Conservation (phyloP, 2,797 vertebrate genomes). For the Numenius phaeopus region DNA sequence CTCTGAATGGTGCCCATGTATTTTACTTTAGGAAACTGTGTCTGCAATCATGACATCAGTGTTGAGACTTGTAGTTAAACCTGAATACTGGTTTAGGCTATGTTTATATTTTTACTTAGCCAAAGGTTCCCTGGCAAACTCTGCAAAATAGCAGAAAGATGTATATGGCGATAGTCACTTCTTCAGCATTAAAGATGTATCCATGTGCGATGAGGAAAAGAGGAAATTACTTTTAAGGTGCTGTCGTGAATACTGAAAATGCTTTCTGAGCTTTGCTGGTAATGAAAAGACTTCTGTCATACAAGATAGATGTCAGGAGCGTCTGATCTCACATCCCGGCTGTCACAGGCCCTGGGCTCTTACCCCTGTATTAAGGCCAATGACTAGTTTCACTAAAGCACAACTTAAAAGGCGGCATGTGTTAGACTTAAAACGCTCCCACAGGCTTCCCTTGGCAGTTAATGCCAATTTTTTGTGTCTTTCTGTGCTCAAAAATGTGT, state of each 20-base stretch:
- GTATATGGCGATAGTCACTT: not conserved
- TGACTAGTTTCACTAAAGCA: not conserved
- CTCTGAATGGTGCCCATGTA: not conserved
- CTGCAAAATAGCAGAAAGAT: not conserved
- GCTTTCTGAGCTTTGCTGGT: not conserved
- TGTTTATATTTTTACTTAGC: not conserved
- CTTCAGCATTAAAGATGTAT: not conserved
- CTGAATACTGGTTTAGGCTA: not conserved
- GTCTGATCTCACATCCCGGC: not conserved
- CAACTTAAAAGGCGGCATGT: not conserved
- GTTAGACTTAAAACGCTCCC: not conserved
- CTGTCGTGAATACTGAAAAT: not conserved
- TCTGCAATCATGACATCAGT: not conserved
- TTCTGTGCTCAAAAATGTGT: constrained; percentile 5
- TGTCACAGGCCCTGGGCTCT: not conserved
- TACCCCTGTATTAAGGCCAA: not conserved
- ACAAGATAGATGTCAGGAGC: not conserved
- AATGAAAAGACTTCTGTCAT: not conserved
- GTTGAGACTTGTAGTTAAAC: not conserved
- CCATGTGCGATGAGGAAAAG: not conserved
- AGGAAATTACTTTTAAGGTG: not conserved
- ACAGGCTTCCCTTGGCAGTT: not conserved
- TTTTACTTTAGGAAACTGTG: not conserved
- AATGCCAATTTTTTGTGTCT: not conserved
- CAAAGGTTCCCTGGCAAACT: not conserved